Conservation (phyloP, 1,140 invertebrate species). For the Globodera rostochiensis region DNA sequence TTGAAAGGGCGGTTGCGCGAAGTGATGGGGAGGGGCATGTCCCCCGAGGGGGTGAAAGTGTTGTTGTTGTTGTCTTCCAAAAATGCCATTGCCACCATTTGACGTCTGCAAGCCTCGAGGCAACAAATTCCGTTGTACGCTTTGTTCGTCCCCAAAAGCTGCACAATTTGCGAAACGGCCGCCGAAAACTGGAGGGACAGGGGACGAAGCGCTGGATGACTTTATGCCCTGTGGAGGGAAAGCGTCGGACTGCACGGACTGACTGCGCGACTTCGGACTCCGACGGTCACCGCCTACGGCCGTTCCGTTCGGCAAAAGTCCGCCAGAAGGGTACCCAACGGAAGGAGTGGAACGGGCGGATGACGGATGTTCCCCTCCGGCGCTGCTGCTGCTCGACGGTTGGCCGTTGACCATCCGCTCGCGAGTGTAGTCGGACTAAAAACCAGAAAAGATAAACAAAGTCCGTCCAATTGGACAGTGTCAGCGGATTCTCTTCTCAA, state of each 20-base stretch:
- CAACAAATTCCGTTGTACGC: conserved; percentile 1
- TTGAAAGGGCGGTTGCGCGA: background rate
- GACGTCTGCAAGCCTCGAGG: background rate
- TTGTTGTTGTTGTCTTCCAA: background rate
- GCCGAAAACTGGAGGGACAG: background rate
- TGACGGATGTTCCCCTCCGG: background rate
- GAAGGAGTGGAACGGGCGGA: conserved; percentile 24
- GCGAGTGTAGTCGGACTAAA: conserved; percentile 33
- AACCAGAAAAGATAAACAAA: background rate
- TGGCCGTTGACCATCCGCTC: conserved; percentile 20
- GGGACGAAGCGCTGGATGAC: background rate
- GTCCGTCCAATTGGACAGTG: background rate
- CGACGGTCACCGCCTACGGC: background rate
- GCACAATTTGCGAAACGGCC: conserved; percentile 5
- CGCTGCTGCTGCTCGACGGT: background rate
- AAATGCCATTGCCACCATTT: background rate
- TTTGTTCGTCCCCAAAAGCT: background rate
- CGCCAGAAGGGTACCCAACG: background rate
- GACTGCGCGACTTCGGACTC: conserved; percentile 15
- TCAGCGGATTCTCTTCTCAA: background rate
- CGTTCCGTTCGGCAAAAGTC: background rate
- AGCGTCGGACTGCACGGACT: background rate
- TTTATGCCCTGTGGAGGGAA: background rate
- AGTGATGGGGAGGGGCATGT: background rate
- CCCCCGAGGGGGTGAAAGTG: background rate